Evolutionary conservation across 2,797 vertebrate species (phyloP), one percentile per base, ranked within the genome.

Genomic region (Alauda arvensis): DNA sequence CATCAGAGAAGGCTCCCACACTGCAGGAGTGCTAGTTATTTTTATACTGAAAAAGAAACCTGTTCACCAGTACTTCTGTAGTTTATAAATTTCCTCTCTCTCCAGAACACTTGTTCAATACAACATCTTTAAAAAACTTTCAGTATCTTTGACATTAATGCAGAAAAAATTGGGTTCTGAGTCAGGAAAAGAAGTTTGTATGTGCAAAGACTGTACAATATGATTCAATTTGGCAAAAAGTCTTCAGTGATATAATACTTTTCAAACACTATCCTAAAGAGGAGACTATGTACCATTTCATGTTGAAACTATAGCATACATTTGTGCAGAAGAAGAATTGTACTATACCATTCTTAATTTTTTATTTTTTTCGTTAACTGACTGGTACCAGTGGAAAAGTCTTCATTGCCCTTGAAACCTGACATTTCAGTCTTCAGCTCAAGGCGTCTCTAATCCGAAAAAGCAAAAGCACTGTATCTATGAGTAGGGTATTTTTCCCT

Each of bases 361-460:
- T 17, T 20, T 9, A 4, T 19, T 52, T 37, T 43, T 48, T 34
- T 56, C 63, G 81, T 77, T 19, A 48, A 60, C 40, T 55, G n/a
- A 42, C 6, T 40, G 7, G 28, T 70, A 79, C 15, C 16, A 48
- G 14, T 21, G 39, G 16, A 46, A 77, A 79, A 75, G 49, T 42
- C 42, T 39, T 77, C 59, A 75, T 53, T 89, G 81, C 39, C 76
- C 89, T 91, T 93, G 76, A 95, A 89, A 84, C 29, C 21, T 59
- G 76, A 68, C 48, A 45, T 55, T 86, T 85, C 78, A 63, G 61
- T 31, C 42, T 43, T 33, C 42, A 55, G 23, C 46, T 81, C 34
- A 79, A 82, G 18, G 10, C 59, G 33, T 20, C 12, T 82, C n/a
- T 59, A 78, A 34, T 21, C 8, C 23, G 26, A 69, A 90, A 85